phyloP scores from a whole-genome alignment of 2,797 vertebrate species.

The Psittacula derbiana region DNA sequence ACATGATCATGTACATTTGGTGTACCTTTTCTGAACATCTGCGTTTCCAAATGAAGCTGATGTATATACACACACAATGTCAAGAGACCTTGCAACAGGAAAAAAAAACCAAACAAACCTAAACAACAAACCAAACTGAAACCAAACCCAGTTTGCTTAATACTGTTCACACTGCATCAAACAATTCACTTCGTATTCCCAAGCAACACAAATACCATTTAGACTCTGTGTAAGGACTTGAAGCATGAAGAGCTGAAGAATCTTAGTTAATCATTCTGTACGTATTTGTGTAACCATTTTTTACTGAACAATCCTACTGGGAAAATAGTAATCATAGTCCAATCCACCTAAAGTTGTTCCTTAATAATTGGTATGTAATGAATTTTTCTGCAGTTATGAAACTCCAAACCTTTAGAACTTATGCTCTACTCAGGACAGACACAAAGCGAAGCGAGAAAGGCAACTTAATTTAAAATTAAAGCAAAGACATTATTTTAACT shows the following conservation, averaged over 20 bases:
- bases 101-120: background rate
- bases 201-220: background rate
- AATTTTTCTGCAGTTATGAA: background rate
- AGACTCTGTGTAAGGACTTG: background rate
- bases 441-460: background rate
- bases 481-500: background rate
- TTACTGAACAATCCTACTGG: background rate
- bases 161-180: background rate
- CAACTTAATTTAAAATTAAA: slow-evolving; percentile 1
- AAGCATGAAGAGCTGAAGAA: background rate
- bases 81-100: background rate
- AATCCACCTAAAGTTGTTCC: background rate
- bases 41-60: background rate
- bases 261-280: background rate
- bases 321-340: background rate
- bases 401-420: background rate
- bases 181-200: background rate
- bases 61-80: background rate
- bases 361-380: background rate
- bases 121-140: background rate
- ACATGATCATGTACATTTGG: background rate
- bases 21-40: background rate
- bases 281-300: background rate
- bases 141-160: background rate
- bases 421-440: background rate